These are phyloP conservation scores for Crioceris asparagi DNA, from an alignment of 2,888 invertebrate genomes.

Conservation along the genomic window DNA sequence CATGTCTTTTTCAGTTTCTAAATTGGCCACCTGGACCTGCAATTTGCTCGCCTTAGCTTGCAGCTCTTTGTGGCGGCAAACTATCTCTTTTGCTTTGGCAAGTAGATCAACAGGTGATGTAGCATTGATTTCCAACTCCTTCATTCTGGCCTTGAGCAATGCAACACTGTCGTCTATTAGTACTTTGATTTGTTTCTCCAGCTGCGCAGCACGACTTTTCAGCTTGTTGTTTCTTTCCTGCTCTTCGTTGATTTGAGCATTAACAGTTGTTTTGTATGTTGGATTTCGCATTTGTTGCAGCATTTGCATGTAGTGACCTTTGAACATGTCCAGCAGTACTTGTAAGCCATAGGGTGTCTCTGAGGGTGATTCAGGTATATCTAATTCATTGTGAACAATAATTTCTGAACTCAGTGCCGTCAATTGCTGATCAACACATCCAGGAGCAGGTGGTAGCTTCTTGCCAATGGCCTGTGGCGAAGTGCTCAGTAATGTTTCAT, in stretches of 20 bases:
- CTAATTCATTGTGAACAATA: conserved; percentile 69
- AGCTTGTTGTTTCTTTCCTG: conserved; percentile 65
- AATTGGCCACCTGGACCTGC: conserved; percentile 67
- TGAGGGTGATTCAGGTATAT: conserved; percentile 67
- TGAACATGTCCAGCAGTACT: conserved; percentile 73
- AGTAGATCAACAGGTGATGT: conserved; percentile 75
- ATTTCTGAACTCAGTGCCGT: conserved; percentile 60
- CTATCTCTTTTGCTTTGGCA: conserved; percentile 84
- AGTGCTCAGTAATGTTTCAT: conserved; percentile 79
- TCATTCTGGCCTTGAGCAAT: conserved; percentile 78
- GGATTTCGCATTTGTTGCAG: conserved; percentile 75
- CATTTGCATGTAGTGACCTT: conserved; percentile 77
- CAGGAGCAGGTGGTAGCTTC: conserved; percentile 77
- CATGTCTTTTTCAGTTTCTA: conserved; percentile 68
- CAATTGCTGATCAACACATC: conserved; percentile 83
- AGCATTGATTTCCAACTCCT: conserved; percentile 82
- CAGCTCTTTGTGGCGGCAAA: conserved; percentile 82
- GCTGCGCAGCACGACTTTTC: conserved; percentile 73
- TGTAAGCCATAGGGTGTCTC: conserved; percentile 79
- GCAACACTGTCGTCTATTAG: conserved; percentile 87
- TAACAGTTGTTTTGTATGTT: conserved; percentile 59
- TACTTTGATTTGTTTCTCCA: conserved; percentile 87
- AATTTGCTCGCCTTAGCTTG: conserved; percentile 81
- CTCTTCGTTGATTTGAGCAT: conserved; percentile 70
- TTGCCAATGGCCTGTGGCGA: conserved; percentile 61